Percentiles rank a stretch among this genome's conserved stretches.
phyloP scores from a whole-genome alignment of 1,140 invertebrate species.

The Euura saliciscinereae region DNA sequence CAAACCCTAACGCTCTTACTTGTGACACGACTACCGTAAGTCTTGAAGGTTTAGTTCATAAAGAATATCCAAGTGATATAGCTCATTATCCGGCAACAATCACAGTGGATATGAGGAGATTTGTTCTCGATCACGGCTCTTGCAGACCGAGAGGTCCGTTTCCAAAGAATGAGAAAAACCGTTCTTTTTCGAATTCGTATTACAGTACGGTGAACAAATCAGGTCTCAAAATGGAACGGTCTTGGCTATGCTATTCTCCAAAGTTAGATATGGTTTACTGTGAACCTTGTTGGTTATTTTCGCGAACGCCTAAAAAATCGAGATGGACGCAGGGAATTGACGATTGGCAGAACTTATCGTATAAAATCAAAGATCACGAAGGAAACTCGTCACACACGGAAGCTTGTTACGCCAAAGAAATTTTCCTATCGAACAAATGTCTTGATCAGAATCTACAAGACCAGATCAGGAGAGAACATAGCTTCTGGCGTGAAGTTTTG shows the following conservation, averaged over 20 bases:
- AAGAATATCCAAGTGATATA: conserved; percentile 21
- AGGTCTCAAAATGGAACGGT: conserved; percentile 20
- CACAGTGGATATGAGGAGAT: conserved; percentile 21
- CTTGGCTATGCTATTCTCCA: conserved; percentile 25
- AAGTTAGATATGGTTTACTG: conserved; percentile 21
- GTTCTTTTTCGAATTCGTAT: conserved; percentile 23
- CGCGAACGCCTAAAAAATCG: conserved; percentile 14
- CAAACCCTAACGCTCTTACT: conserved; percentile 14
- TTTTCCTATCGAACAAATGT: conserved; percentile 19
- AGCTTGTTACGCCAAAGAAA: conserved; percentile 12
- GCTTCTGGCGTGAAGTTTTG: conserved; percentile 18
- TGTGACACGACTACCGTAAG: conserved; percentile 14
- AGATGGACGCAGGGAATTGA: conserved; percentile 15
- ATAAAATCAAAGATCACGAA: conserved; percentile 21
- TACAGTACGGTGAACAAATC: conserved; percentile 17
- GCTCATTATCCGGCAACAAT: conserved; percentile 20
- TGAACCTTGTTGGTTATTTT: conserved; percentile 29
- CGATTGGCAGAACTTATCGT: conserved; percentile 17
- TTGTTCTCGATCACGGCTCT: conserved; percentile 17
- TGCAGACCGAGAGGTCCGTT: conserved; percentile 22
- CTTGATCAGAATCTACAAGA: conserved; percentile 19
- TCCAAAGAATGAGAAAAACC: conserved; percentile 20
- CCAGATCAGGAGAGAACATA: conserved; percentile 12
- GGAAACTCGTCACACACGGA: conserved; percentile 5
- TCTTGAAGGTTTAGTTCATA: conserved; percentile 16